Conservation (phyloP, 2,113 vertebrate genomes). For the Paratilapia polleni region DNA sequence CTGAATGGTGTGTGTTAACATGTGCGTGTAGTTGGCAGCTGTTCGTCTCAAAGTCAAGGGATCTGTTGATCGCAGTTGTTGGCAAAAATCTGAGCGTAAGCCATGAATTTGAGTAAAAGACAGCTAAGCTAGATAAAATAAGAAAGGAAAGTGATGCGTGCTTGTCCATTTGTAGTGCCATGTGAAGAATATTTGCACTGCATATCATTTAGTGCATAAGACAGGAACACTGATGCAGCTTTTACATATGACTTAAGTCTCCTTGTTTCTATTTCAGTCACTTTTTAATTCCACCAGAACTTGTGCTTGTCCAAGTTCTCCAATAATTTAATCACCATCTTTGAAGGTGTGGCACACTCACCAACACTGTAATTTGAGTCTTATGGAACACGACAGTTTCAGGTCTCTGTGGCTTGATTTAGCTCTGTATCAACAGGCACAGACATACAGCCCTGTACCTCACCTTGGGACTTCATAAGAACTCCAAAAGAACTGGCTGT, state of each 20-base stretch:
- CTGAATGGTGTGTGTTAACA: no score
- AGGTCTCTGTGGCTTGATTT: conserved; percentile 49
- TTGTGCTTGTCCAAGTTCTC: conserved; percentile 24
- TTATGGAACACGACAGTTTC: conserved; percentile 42
- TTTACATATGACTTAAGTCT: background rate
- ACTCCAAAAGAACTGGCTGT: no score
- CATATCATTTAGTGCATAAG: background rate
- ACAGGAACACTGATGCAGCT: background rate
- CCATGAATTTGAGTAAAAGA: background rate
- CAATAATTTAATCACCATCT: conserved; percentile 24
- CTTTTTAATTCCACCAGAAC: conserved; percentile 18
- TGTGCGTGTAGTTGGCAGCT: no score
- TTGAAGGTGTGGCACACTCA: conserved; percentile 21
- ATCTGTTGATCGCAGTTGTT: background rate
- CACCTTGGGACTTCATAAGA: background rate
- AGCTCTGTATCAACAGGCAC: background rate
- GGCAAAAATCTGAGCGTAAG: background rate
- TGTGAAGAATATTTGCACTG: background rate
- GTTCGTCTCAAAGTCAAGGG: no score
- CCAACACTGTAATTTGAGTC: conserved; percentile 28
- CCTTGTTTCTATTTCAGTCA: conserved; percentile 22
- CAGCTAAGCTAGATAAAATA: background rate
- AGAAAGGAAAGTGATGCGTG: no score
- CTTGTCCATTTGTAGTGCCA: background rate
- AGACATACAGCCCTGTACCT: background rate